These are phyloP conservation scores for Miniopterus natalensis DNA, from an alignment of 2,113 vertebrate species.

Conservation along the genomic window DNA sequence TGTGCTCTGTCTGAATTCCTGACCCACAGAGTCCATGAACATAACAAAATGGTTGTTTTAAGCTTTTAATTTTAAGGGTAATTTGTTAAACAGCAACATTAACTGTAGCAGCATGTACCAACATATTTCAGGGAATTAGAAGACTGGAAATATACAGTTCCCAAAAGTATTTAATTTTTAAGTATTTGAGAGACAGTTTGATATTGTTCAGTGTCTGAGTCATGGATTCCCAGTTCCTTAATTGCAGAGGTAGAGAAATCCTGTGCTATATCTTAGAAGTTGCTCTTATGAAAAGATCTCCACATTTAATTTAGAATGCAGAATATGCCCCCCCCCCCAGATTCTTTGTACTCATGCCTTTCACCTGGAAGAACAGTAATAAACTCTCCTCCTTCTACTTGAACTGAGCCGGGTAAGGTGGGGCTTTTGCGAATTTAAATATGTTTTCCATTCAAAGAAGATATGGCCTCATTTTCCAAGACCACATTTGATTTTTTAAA, in stretches of 20 bases:
- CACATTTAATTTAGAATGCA: not conserved
- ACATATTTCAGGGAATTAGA: not conserved
- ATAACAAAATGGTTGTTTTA: not conserved
- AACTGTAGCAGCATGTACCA: not conserved
- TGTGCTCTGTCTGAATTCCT: not conserved
- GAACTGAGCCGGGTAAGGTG: not conserved
- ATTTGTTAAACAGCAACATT: conserved; percentile 14
- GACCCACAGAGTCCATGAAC: not conserved
- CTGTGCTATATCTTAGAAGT: not conserved
- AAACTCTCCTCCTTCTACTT: not conserved
- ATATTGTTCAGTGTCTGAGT: conserved; percentile 5
- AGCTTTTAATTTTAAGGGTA: conserved; percentile 11
- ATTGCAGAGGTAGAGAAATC: not conserved
- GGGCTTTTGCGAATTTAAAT: conserved; percentile 17
- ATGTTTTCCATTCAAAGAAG: not conserved
- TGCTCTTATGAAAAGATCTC: not conserved
- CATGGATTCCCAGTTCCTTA: conserved; percentile 7
- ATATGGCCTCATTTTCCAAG: not conserved
- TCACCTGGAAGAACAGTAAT: not conserved
- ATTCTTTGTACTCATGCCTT: not conserved
- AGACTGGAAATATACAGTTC: not conserved
- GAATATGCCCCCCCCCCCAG: not conserved
- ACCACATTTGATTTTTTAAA: not conserved
- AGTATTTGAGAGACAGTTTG: not conserved
- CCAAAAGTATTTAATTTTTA: conserved; percentile 29